These are phyloP conservation scores for Geodia barretti DNA, from an alignment of 37 sponge, comb jelly and placozoan species.

Conservation along the genomic window DNA sequence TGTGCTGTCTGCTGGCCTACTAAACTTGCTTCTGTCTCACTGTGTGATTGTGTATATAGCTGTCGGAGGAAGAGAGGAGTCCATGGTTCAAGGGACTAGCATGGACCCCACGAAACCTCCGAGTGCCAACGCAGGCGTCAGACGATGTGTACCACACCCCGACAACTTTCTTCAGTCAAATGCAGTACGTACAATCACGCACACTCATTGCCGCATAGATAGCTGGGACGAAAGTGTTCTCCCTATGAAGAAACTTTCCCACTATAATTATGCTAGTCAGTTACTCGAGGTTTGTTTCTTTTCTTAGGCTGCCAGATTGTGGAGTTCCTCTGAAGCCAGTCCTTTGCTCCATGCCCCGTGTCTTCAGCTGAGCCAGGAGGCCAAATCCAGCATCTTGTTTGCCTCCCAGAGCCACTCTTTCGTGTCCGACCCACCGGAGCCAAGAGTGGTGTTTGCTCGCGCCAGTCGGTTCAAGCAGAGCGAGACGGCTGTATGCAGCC, in stretches of 20 bases:
- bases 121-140: not conserved
- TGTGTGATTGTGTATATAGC: not conserved
- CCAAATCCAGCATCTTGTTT: not conserved
- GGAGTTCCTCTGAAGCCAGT: not conserved
- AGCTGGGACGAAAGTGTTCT: not conserved
- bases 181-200: not conserved
- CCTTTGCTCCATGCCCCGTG: not conserved
- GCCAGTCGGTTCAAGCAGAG: not conserved
- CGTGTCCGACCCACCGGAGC: not conserved
- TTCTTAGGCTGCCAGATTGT: not conserved
- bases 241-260: too few relatives aligned
- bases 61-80: not conserved
- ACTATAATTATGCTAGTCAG: too few relatives aligned
- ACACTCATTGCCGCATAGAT: too few relatives aligned
- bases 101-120: not conserved
- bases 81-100: not conserved
- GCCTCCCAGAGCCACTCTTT: not conserved
- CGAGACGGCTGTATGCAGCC: not conserved
- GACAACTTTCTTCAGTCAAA: not conserved
- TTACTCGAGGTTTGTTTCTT: too few relatives aligned
- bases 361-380: not conserved
- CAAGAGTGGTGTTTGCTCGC: not conserved
- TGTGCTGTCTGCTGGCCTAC: too few relatives aligned
- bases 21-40: too few relatives aligned
- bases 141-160: not conserved